Conservation (phyloP, 2,113 vertebrate genomes). For the Diphyllodes magnificus region DNA sequence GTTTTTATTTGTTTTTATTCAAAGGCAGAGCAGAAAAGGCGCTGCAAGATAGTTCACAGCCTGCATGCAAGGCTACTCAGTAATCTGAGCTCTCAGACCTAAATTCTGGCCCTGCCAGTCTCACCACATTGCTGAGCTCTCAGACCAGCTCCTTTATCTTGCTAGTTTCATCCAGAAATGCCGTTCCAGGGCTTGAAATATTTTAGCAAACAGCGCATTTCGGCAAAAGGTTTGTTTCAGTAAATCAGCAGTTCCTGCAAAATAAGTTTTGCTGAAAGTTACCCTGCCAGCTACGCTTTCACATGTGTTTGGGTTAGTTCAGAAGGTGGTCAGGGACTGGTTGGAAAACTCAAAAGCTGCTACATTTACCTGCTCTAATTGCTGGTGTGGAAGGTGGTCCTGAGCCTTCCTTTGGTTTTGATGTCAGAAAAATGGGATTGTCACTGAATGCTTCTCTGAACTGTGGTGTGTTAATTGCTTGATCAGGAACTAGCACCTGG, state of each 20-base stretch:
- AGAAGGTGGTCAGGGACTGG: not conserved
- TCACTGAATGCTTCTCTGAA: not conserved
- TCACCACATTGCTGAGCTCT: not conserved
- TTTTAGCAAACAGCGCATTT: not conserved
- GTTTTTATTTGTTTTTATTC: not conserved
- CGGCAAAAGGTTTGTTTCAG: not conserved
- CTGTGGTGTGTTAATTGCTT: not conserved
- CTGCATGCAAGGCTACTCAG: not conserved
- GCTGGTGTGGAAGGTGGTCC: not conserved
- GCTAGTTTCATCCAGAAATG: not conserved
- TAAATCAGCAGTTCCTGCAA: not conserved
- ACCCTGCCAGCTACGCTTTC: not conserved
- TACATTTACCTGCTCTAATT: not conserved
- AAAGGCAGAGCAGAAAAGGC: not conserved
- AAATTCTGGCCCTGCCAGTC: not conserved
- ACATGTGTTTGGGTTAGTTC: rapidly evolving
- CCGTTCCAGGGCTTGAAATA: not conserved
- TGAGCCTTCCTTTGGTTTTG: not conserved
- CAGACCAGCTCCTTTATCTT: not conserved
- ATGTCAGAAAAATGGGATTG: not conserved
- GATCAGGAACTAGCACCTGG: not conserved
- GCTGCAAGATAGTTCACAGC: not conserved
- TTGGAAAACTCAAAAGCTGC: not conserved
- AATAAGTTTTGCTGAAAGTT: not conserved
- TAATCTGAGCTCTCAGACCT: not conserved